phyloP scores from a whole-genome alignment of 1,140 invertebrate genomes.

The Microplitis mediator region DNA sequence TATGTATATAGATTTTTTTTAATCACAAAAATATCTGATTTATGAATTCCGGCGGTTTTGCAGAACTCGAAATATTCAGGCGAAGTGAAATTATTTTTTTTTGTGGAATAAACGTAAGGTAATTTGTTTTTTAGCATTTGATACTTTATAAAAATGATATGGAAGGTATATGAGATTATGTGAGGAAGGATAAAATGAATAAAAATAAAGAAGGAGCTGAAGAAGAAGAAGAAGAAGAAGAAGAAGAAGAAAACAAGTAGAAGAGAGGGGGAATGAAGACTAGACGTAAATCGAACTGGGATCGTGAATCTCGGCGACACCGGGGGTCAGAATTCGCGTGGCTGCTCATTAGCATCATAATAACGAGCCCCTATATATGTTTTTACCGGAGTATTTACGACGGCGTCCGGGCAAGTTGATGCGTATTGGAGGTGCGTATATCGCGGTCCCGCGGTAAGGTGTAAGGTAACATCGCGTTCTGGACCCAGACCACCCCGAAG shows the following conservation, averaged over 20 bases:
- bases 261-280: background rate
- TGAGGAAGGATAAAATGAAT: background rate
- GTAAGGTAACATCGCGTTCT: slow-evolving; percentile 49
- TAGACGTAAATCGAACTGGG: background rate
- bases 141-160: no score
- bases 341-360: slow-evolving; percentile 56
- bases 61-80: background rate
- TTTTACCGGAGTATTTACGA: slow-evolving; percentile 50
- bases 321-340: slow-evolving; percentile 37
- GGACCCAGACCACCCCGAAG: slow-evolving; percentile 48
- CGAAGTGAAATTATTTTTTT: no score
- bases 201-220: background rate
- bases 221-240: slow-evolving; percentile 3
- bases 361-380: slow-evolving; percentile 50
- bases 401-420: slow-evolving; percentile 47
- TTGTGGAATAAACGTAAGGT: no score
- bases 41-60: background rate
- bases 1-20: no score
- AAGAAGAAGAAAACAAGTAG: slow-evolving; percentile 8
- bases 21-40: background rate
- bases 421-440: slow-evolving; percentile 53
- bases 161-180: no score
- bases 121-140: no score
- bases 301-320: slow-evolving; percentile 36
- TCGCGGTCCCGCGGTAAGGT: slow-evolving; percentile 36